Percentiles rank a stretch among this genome's conserved stretches.
phyloP scores from a whole-genome alignment of 2,113 vertebrate species.

The Pachyramphus minor region DNA sequence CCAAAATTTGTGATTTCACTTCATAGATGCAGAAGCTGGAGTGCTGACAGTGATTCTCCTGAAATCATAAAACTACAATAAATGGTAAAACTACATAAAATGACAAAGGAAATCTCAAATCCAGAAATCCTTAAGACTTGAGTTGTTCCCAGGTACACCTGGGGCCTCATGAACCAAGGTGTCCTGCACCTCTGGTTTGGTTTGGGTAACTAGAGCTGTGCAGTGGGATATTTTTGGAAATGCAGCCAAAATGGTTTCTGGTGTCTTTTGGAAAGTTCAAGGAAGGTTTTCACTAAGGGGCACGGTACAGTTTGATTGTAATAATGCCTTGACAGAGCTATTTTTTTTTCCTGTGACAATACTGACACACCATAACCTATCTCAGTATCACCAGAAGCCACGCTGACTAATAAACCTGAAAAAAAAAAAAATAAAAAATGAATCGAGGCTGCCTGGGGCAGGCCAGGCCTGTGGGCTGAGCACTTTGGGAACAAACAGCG shows the following conservation, averaged over 20 bases:
- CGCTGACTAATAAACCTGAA: background rate
- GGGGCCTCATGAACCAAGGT: background rate
- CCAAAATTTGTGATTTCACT: background rate
- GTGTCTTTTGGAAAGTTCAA: background rate
- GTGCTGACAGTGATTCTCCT: background rate
- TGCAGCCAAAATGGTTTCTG: background rate
- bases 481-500: rapidly evolving
- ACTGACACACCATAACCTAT: no score
- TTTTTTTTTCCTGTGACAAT: rapidly evolving
- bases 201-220: background rate
- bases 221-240: background rate
- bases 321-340: background rate
- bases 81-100: background rate
- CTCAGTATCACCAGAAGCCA: background rate
- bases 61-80: background rate
- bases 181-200: rapidly evolving
- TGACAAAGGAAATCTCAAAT: background rate
- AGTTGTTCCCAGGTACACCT: background rate
- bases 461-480: background rate
- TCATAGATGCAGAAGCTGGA: background rate
- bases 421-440: no score
- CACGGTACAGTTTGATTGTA: rapidly evolving
- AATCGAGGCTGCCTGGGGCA: background rate
- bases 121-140: background rate
- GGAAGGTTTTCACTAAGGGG: background rate